Conservation (phyloP, 2,888 invertebrate species). For the Apamea sordens region DNA sequence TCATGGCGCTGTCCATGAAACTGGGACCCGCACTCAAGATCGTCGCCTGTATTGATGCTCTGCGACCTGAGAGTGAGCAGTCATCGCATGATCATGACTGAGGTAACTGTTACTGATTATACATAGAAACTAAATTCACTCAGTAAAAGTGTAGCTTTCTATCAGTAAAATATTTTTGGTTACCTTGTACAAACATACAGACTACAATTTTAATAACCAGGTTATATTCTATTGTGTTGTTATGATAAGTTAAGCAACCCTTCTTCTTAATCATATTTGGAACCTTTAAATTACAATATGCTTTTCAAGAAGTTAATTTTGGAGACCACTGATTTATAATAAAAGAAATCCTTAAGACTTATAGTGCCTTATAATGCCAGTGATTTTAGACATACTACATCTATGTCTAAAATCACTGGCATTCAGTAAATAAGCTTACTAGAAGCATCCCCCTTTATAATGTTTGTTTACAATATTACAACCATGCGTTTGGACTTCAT, state of each 20-base stretch:
- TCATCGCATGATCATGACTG: conserved; percentile 78
- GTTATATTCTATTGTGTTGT: no score
- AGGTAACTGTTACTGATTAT: conserved; percentile 69
- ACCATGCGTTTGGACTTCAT: background rate
- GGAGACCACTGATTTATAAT: no score
- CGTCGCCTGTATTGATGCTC: conserved; percentile 96
- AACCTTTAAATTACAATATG: no score
- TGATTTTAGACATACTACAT: no score
- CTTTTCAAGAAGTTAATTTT: no score
- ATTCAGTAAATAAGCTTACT: no score
- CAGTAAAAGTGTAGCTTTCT: background rate
- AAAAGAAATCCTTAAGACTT: no score
- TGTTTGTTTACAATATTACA: background rate
- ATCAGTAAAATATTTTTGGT: background rate
- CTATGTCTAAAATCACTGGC: no score
- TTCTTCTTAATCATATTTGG: no score
- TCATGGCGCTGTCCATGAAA: conserved; percentile 98
- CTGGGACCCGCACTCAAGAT: conserved; percentile 98
- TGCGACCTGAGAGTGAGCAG: conserved; percentile 92
- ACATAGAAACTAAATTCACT: background rate
- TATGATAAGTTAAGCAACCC: no score
- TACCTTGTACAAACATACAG: conserved; percentile 6
- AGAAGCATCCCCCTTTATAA: background rate
- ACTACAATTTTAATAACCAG: background rate
- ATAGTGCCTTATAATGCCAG: no score